phyloP scores from a whole-genome alignment of 2,113 vertebrate genomes.

The Cinclus mexicanus region DNA sequence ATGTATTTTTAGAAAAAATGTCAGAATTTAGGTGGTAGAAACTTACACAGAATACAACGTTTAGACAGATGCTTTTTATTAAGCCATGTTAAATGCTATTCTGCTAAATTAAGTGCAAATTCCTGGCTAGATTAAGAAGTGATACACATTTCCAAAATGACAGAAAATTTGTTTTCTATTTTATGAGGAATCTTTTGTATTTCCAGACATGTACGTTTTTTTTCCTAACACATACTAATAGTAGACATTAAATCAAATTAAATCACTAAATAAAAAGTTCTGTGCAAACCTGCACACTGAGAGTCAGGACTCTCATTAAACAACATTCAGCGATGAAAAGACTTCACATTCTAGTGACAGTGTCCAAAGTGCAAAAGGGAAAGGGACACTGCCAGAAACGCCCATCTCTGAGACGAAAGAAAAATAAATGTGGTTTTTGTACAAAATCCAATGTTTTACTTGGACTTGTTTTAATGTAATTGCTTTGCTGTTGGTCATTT shows the following conservation, averaged over 20 bases:
- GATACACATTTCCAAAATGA: slow-evolving; percentile 2
- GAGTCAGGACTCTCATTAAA: not conserved
- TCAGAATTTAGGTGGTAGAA: slow-evolving; percentile 34
- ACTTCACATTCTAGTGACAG: slow-evolving; percentile 1
- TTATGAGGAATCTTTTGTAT: not conserved
- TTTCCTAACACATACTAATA: not conserved
- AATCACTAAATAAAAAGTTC: slow-evolving; percentile 17
- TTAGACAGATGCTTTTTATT: slow-evolving; percentile 53
- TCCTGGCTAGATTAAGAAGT: slow-evolving; percentile 22
- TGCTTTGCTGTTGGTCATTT: slow-evolving; percentile 21
- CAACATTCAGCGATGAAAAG: not conserved
- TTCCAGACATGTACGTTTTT: not conserved
- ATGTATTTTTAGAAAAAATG: slow-evolving; percentile 7
- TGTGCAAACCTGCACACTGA: not conserved
- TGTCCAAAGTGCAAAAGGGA: not conserved
- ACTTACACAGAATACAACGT: slow-evolving; percentile 46
- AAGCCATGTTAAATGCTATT: slow-evolving; percentile 20
- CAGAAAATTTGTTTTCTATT: not conserved
- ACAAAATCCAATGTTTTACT: slow-evolving; percentile 37
- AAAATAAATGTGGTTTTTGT: not conserved
- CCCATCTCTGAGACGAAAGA: not conserved
- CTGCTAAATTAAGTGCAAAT: slow-evolving; percentile 48
- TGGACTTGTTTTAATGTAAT: slow-evolving; percentile 30
- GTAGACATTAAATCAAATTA: not conserved
- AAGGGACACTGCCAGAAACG: not conserved